phyloP scores from a whole-genome alignment of 2,888 invertebrate genomes.

The Latheticus oryzae region DNA sequence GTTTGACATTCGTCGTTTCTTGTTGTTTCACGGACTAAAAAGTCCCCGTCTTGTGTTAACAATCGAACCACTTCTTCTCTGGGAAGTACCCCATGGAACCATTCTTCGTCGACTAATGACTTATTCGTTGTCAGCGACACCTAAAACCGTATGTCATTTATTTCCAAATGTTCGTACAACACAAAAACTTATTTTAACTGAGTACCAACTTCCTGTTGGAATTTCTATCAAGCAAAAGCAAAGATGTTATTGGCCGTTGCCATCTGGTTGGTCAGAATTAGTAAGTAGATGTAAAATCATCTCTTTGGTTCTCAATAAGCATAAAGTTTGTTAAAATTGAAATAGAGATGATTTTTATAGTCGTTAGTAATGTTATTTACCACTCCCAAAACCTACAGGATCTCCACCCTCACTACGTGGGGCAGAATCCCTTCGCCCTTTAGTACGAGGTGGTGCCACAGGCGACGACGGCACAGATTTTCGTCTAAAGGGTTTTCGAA shows the following conservation, averaged over 20 bases:
- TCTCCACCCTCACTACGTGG: slow-evolving; percentile 63
- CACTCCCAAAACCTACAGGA: slow-evolving; percentile 60
- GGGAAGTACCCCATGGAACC: slow-evolving; percentile 97
- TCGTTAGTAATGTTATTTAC: no score
- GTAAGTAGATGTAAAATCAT: no score
- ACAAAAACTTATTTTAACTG: no score
- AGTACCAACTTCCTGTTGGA: no score
- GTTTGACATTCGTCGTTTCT: slow-evolving; percentile 92
- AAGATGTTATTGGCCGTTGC: no score
- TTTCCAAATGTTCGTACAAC: no score
- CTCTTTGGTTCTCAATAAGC: no score
- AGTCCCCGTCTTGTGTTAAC: slow-evolving; percentile 92
- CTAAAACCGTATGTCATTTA: no score
- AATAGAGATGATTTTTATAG: no score
- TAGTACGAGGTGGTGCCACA: slow-evolving; percentile 70
- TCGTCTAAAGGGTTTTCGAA: slow-evolving; percentile 76
- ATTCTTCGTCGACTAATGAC: slow-evolving; percentile 89
- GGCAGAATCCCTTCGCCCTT: slow-evolving; percentile 62
- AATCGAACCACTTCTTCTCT: slow-evolving; percentile 95
- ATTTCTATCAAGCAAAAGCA: no score
- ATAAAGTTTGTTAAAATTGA: no score
- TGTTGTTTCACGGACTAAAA: slow-evolving; percentile 92
- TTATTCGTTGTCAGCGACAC: slow-evolving; percentile 66
- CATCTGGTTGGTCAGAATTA: no score
- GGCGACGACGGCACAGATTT: slow-evolving; percentile 76